Percentiles rank a stretch among this genome's conserved stretches.
These are phyloP conservation scores for Pollicipes pollicipes DNA, from an alignment of 1,140 invertebrate genomes.

Conservation along the genomic window DNA sequence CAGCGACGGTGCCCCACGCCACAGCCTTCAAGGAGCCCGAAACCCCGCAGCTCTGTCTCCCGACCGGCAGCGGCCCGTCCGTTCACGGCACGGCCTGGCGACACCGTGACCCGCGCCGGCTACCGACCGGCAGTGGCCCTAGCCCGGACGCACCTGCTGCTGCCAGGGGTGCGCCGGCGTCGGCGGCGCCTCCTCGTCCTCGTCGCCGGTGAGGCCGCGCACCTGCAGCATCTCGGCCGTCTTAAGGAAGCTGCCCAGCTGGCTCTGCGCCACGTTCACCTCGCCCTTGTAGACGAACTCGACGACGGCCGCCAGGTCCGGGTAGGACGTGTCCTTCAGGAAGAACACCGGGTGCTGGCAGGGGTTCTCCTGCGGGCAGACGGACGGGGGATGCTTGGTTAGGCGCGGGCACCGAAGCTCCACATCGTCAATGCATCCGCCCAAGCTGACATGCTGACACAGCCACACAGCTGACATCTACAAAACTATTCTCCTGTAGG, in stretches of 20 bases:
- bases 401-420: too few species aligned
- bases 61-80: too few species aligned
- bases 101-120: neutral
- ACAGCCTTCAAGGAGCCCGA: neutral
- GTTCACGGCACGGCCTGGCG: neutral
- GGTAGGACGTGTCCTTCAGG: slow-evolving; percentile 70
- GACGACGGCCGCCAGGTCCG: slow-evolving; percentile 66
- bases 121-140: neutral
- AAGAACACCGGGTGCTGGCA: slow-evolving; percentile 81
- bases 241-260: slow-evolving; percentile 65
- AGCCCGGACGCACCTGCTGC: too few species aligned
- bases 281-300: slow-evolving; percentile 89
- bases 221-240: slow-evolving; percentile 65
- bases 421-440: too few species aligned
- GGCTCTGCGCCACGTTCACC: slow-evolving; percentile 77
- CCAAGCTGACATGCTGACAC: too few species aligned
- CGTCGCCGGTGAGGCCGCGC: slow-evolving; percentile 58
- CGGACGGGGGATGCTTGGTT: too few species aligned
- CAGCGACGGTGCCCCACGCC: neutral
- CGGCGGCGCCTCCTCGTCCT: neutral
- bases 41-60: neutral
- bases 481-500: too few species aligned
- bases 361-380: slow-evolving; percentile 27
- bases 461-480: too few species aligned
- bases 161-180: too few species aligned